These are phyloP conservation scores for Podarcis cretensis DNA, from an alignment of 2,113 vertebrate species.

Conservation along the genomic window DNA sequence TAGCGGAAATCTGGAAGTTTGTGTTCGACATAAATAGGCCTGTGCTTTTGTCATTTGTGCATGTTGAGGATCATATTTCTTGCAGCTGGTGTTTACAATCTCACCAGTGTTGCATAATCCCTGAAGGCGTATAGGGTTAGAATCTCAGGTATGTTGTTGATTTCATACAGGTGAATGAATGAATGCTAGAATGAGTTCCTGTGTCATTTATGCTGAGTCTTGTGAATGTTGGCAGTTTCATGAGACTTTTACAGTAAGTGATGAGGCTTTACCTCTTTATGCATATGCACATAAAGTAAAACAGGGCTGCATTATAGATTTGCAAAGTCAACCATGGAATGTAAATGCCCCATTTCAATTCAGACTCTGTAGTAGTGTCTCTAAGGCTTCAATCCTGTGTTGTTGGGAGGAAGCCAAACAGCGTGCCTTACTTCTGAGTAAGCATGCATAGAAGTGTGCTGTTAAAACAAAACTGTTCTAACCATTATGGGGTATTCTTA, in stretches of 20 bases:
- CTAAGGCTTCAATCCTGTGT: background rate
- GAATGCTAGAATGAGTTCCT: background rate
- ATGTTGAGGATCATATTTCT: background rate
- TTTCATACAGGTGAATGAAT: background rate
- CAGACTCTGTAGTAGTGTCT: background rate
- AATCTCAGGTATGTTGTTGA: background rate
- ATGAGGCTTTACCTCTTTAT: background rate
- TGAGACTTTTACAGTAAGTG: background rate
- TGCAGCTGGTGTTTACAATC: background rate
- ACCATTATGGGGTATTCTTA: background rate
- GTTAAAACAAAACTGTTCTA: background rate
- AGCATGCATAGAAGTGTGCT: background rate
- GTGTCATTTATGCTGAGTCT: background rate
- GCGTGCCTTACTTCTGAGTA: background rate
- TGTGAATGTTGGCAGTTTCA: background rate
- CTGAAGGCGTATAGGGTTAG: background rate
- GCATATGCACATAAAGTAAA: background rate
- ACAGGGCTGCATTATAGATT: background rate
- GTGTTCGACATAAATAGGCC: background rate
- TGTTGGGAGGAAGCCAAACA: background rate
- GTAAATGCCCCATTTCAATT: background rate
- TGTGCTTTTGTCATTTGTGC: background rate
- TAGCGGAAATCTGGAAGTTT: background rate
- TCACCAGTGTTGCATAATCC: background rate
- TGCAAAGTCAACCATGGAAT: background rate